Conservation (phyloP, 2,888 invertebrate species). For the Adineta ricciae region DNA sequence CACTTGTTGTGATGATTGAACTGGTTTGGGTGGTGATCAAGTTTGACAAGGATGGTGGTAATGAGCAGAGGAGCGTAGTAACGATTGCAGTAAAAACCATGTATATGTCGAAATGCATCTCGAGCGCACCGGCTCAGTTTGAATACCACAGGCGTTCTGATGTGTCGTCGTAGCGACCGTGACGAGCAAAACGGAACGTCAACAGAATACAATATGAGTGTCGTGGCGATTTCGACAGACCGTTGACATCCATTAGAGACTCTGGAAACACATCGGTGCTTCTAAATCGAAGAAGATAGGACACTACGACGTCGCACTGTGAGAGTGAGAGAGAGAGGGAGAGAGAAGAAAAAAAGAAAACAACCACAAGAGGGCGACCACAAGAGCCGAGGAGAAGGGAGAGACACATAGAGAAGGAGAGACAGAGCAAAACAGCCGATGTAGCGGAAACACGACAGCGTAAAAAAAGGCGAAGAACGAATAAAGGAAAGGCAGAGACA, state of each 20-base stretch:
- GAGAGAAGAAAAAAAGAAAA: background rate
- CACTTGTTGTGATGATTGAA: background rate
- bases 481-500: background rate
- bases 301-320: background rate
- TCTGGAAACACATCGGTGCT: background rate
- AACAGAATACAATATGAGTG: background rate
- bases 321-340: background rate
- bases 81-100: background rate
- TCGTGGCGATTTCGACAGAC: background rate
- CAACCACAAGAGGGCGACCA: background rate
- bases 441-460: background rate
- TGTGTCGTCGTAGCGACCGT: background rate
- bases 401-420: background rate
- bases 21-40: background rate
- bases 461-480: constrained; percentile 1
- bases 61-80: background rate
- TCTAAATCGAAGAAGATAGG: background rate
- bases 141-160: background rate
- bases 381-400: background rate
- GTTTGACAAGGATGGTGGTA: background rate
- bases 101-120: background rate
- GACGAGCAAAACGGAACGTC: background rate
- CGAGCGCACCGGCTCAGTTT: background rate
- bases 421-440: background rate
- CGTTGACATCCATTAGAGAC: background rate